Conservation (phyloP, 1,140 invertebrate genomes). For the Sminthurides bifidus region DNA sequence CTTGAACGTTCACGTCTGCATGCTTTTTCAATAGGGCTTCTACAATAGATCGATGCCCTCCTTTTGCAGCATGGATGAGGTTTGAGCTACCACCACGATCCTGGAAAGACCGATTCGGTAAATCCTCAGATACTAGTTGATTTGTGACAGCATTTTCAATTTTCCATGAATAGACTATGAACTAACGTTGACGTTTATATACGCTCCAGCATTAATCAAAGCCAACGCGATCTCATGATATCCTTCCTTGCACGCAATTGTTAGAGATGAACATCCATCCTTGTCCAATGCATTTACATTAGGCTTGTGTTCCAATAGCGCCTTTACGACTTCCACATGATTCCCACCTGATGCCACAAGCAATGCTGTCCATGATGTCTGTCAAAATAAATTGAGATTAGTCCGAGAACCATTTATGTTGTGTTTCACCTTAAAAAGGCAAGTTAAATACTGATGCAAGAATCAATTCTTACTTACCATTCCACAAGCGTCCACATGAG, state of each 20-base stretch:
- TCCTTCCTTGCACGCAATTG: slow-evolving; percentile 84
- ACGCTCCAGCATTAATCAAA: slow-evolving; percentile 80
- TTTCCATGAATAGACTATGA: neutral
- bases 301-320: slow-evolving; percentile 76
- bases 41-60: slow-evolving; percentile 80
- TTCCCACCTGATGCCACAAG: slow-evolving; percentile 83
- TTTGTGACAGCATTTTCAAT: too few species aligned
- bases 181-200: slow-evolving; percentile 83
- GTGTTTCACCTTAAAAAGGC: too few species aligned
- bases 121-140: neutral
- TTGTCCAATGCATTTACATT: slow-evolving; percentile 92
- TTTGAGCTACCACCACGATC: slow-evolving; percentile 87
- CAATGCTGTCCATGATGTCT: slow-evolving; percentile 91
- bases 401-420: neutral
- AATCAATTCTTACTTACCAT: slow-evolving; percentile 51
- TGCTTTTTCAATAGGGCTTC: slow-evolving; percentile 90
- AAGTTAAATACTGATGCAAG: too few species aligned
- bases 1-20: slow-evolving; percentile 87
- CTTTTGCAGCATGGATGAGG: slow-evolving; percentile 90
- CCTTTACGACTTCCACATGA: slow-evolving; percentile 73
- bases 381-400: slow-evolving; percentile 10
- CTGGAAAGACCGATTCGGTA: slow-evolving; percentile 42
- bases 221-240: slow-evolving; percentile 80
- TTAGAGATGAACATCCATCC: slow-evolving; percentile 86
- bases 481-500: slow-evolving; percentile 69